Percentiles rank a stretch among this genome's conserved stretches.
phyloP scores from a whole-genome alignment of 2,797 vertebrate genomes.

The Thaleichthys pacificus region DNA sequence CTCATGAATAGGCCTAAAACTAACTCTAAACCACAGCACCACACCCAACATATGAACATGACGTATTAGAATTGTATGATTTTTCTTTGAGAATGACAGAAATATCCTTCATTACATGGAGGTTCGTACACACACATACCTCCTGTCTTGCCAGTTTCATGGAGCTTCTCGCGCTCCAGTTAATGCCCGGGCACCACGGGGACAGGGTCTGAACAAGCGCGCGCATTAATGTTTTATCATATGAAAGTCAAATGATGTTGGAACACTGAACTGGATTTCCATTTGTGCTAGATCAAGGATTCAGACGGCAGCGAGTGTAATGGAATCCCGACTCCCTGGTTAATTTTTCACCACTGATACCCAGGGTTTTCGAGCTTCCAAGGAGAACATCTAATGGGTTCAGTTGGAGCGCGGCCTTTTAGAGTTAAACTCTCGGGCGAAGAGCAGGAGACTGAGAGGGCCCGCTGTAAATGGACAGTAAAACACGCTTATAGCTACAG shows the following conservation, averaged over 20 bases:
- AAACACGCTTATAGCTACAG: slow-evolving; percentile 51
- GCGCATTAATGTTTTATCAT: slow-evolving; percentile 89
- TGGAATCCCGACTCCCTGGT: slow-evolving; percentile 81
- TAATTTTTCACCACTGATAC: slow-evolving; percentile 83
- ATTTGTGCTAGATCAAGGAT: slow-evolving; percentile 87
- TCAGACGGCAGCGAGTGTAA: slow-evolving; percentile 79
- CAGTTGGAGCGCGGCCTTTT: slow-evolving; percentile 70
- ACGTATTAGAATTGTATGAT: not conserved
- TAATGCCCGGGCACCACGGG: slow-evolving; percentile 75
- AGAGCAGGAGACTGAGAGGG: slow-evolving; percentile 49
- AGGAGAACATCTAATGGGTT: slow-evolving; percentile 66
- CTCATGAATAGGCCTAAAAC: not conserved
- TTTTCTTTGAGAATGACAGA: not conserved
- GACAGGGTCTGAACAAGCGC: slow-evolving; percentile 64
- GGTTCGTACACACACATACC: not conserved
- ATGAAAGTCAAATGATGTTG: slow-evolving; percentile 94
- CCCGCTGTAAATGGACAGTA: slow-evolving; percentile 68
- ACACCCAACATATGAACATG: not conserved
- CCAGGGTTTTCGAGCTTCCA: slow-evolving; percentile 63
- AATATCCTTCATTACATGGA: not conserved
- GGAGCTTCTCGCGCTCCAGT: slow-evolving; percentile 74
- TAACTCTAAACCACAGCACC: not conserved
- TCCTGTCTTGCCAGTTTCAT: slow-evolving; percentile 9
- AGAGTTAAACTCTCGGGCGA: slow-evolving; percentile 65
- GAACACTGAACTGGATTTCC: slow-evolving; percentile 88